Evolutionary conservation across 2,888 invertebrate species (phyloP).

Genomic region (Mellilla xanthometata): DNA sequence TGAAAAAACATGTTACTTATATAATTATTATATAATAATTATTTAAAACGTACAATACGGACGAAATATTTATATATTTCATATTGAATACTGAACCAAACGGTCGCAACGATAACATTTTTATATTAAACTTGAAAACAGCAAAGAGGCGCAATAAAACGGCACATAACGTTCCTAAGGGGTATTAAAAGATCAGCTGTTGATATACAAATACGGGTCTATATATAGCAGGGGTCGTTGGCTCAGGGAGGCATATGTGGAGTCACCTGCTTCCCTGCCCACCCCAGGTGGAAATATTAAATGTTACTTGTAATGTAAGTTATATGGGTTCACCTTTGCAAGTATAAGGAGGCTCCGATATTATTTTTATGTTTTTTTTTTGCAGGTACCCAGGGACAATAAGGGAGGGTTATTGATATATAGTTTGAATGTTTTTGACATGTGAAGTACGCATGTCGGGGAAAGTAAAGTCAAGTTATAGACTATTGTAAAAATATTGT

Average conservation of each 20-base stretch:
- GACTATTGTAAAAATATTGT: too few relatives aligned
- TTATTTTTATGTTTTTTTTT: conserved; percentile 29
- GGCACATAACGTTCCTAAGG: conserved; percentile 29
- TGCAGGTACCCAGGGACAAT: conserved; percentile 10
- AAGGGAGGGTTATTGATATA: conserved; percentile 1
- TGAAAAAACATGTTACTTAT: too few relatives aligned
- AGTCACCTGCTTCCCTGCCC: conserved; percentile 70
- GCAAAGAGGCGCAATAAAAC: conserved; percentile 28
- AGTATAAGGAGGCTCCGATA: conserved; percentile 25
- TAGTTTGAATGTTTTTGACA: neutral
- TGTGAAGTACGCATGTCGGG: neutral
- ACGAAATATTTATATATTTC: too few relatives aligned
- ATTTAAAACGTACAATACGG: too few relatives aligned
- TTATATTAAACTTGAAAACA: conserved; percentile 28
- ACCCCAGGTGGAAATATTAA: conserved; percentile 72
- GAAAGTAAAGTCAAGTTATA: too few relatives aligned
- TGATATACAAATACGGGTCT: conserved; percentile 33
- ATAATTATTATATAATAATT: too few relatives aligned
- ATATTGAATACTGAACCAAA: neutral
- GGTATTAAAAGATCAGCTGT: conserved; percentile 50
- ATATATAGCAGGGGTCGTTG: conserved; percentile 59
- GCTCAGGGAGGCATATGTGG: conserved; percentile 73
- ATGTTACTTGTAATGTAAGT: conserved; percentile 71
- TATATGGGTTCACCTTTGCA: conserved; percentile 47
- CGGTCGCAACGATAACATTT: neutral